phyloP scores from a whole-genome alignment of 2,888 invertebrate genomes.

The Leptopilina syphax region DNA sequence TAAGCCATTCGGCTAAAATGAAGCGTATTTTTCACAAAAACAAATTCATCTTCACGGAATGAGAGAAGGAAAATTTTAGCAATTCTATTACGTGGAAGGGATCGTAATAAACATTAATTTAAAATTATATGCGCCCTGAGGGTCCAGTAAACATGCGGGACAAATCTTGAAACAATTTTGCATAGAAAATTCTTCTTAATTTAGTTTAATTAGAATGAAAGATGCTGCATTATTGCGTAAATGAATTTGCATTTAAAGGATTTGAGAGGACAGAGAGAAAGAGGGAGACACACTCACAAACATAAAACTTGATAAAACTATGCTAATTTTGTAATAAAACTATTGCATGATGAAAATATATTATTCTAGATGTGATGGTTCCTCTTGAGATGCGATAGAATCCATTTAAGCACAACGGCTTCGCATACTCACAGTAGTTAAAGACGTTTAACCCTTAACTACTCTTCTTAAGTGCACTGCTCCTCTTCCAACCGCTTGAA shows the following conservation, averaged over 20 bases:
- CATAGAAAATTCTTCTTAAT: background rate
- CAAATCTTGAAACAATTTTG: background rate
- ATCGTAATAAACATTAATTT: too few species aligned
- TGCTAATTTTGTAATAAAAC: conserved; percentile 13
- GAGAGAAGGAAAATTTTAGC: too few species aligned
- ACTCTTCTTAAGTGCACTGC: conserved; percentile 18
- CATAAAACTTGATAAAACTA: background rate
- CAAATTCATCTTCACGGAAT: too few species aligned
- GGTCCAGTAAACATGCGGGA: too few species aligned
- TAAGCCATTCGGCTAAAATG: too few species aligned
- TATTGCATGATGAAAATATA: conserved; percentile 12
- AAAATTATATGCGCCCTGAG: too few species aligned
- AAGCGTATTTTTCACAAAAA: too few species aligned
- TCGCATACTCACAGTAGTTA: conserved; percentile 27
- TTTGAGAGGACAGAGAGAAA: too few species aligned
- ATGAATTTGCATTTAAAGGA: background rate
- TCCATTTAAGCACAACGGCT: conserved; percentile 20
- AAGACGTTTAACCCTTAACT: conserved; percentile 37
- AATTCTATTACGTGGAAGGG: too few species aligned
- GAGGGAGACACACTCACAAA: too few species aligned
- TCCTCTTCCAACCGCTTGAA: conserved; percentile 25
- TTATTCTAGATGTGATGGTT: background rate
- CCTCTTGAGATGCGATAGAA: background rate
- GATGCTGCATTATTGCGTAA: background rate
- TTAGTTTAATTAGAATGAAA: background rate